Conservation (phyloP, 2,113 vertebrate genomes). For the Danio rerio region GRCz12tu NC_133177.1:28772001-28772500, state of each 20-base stretch:
- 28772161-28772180: slow-evolving; percentile 23
- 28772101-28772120: slow-evolving; percentile 34
- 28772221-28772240: slow-evolving; percentile 25
- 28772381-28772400: not conserved
- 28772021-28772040: slow-evolving; percentile 19
- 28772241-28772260: not conserved
- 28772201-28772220: slow-evolving; percentile 21
- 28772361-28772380: not conserved
- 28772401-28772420: not conserved
- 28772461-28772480: not conserved
- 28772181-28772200: slow-evolving; percentile 38
- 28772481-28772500: not conserved
- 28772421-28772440: not conserved
- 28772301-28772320: not conserved
- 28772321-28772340: not conserved
- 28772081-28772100: slow-evolving; percentile 31
- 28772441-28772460: not conserved
- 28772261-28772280: slow-evolving; percentile 19
- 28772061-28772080: slow-evolving; percentile 44
- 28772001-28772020: not conserved
- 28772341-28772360: slow-evolving; percentile 5
- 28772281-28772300: too few species aligned
- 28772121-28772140: slow-evolving; percentile 11
- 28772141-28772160: slow-evolving; percentile 29
- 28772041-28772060: not conserved